Evolutionary conservation across 1,140 invertebrate species (phyloP).

Genomic region (Thaumetopoea pityocampa): DNA sequence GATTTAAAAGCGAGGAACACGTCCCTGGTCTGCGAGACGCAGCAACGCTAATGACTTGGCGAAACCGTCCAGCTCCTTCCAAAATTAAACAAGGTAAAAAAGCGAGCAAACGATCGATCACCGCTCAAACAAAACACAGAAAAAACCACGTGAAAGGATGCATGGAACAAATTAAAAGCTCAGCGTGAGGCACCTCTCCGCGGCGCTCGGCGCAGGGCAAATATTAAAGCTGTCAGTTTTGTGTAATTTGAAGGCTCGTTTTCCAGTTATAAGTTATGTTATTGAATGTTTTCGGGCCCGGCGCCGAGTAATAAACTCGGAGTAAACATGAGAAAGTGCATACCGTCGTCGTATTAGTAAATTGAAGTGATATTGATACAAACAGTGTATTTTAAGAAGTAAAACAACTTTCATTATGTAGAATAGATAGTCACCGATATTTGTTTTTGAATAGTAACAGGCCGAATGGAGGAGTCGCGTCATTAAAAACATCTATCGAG

Average conservation of each 20-base stretch:
- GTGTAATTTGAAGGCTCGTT: slow-evolving; percentile 70
- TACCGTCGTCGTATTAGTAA: slow-evolving; percentile 30
- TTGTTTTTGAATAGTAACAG: no score
- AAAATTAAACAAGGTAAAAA: slow-evolving; percentile 71
- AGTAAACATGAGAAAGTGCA: slow-evolving; percentile 30
- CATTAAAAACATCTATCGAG: no score
- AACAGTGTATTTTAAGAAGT: slow-evolving; percentile 37
- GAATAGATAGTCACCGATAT: not conserved
- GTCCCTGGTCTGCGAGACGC: slow-evolving; percentile 5
- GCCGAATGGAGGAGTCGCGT: no score
- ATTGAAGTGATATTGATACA: slow-evolving; percentile 47
- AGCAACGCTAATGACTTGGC: slow-evolving; percentile 62
- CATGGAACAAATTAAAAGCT: slow-evolving; percentile 73
- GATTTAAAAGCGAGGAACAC: slow-evolving; percentile 34
- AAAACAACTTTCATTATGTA: slow-evolving; percentile 16
- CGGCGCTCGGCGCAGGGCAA: slow-evolving; percentile 54
- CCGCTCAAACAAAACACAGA: slow-evolving; percentile 63
- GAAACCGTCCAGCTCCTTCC: slow-evolving; percentile 56
- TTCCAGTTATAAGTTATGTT: slow-evolving; percentile 68
- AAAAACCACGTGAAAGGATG: slow-evolving; percentile 66
- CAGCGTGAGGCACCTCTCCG: slow-evolving; percentile 61
- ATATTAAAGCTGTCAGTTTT: slow-evolving; percentile 73
- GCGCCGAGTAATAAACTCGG: slow-evolving; percentile 34
- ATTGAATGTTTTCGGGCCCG: slow-evolving; percentile 50
- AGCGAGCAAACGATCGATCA: slow-evolving; percentile 65